Percentiles rank a stretch among this genome's conserved stretches.
phyloP scores from a whole-genome alignment of 2,797 vertebrate species.

The Gila robusta region DNA sequence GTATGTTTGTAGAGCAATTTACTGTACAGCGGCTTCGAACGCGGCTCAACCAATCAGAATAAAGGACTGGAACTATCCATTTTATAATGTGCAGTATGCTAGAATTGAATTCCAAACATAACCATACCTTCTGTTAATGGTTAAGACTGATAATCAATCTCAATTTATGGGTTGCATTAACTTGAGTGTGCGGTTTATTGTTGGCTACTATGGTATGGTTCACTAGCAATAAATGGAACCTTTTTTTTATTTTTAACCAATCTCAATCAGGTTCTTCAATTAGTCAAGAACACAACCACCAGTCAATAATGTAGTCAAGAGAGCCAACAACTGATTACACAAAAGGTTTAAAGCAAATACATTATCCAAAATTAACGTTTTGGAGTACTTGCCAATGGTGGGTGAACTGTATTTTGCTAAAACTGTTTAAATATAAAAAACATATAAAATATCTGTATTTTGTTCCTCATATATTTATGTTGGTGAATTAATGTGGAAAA shows the following conservation, averaged over 20 bases:
- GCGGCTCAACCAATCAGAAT: neutral
- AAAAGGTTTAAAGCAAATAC: neutral
- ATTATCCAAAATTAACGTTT: neutral
- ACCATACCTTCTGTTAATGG: neutral
- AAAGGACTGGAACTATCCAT: neutral
- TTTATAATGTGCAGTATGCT: slow-evolving; percentile 2
- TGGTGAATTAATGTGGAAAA: neutral
- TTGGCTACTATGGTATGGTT: slow-evolving; percentile 15
- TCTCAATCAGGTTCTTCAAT: slow-evolving; percentile 23
- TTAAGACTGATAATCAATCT: slow-evolving; percentile 5
- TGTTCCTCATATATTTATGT: neutral
- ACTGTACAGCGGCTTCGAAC: neutral
- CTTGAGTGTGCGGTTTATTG: slow-evolving; percentile 15
- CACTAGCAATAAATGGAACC: slow-evolving; percentile 23
- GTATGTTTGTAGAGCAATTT: neutral
- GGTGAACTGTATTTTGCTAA: neutral
- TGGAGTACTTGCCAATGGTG: neutral
- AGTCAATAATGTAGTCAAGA: slow-evolving; percentile 40
- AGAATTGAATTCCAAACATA: neutral
- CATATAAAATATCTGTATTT: neutral
- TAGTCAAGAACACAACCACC: slow-evolving; percentile 31
- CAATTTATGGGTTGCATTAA: slow-evolving; percentile 6
- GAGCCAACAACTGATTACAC: neutral
- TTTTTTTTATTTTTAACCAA: slow-evolving; percentile 12
- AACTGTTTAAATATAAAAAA: neutral